These are phyloP conservation scores for Silurus lanzhouensis DNA, from an alignment of 2,797 vertebrate genomes.

Conservation along the genomic window DNA sequence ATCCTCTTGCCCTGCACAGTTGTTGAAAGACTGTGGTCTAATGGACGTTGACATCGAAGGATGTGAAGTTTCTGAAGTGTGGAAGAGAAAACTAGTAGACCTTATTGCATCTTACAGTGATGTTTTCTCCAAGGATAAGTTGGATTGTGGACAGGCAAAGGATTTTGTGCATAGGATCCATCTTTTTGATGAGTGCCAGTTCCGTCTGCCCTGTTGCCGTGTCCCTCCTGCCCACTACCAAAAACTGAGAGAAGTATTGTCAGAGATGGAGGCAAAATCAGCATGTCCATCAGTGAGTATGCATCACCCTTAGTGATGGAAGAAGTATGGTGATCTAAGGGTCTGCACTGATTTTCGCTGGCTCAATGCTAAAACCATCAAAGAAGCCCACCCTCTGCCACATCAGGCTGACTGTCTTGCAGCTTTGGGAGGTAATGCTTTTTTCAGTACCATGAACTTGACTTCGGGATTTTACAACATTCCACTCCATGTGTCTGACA, in stretches of 20 bases:
- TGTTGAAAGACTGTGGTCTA: too few species aligned
- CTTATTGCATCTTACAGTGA: too few species aligned
- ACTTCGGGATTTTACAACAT: conserved; percentile 20
- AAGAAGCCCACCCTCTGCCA: background rate
- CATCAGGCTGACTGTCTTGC: conserved; percentile 21
- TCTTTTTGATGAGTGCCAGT: background rate
- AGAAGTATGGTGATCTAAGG: too few species aligned
- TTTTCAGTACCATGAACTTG: conserved; percentile 29
- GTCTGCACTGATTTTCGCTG: too few species aligned
- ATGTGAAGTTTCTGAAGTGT: too few species aligned
- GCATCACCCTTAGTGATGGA: background rate
- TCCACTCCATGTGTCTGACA: conserved; percentile 7
- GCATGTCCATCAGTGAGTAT: conserved; percentile 25
- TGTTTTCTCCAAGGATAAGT: too few species aligned
- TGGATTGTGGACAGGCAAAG: too few species aligned
- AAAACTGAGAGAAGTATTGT: conserved; percentile 3
- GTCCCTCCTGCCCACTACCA: conserved; percentile 4
- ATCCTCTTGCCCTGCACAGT: too few species aligned
- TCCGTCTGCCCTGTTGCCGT: background rate
- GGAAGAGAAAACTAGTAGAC: too few species aligned
- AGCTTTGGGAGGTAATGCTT: background rate
- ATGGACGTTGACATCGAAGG: too few species aligned
- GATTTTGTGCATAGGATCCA: too few species aligned
- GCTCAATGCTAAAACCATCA: too few species aligned
- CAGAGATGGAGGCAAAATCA: conserved; percentile 25